Evolutionary conservation across 2,888 invertebrate species (phyloP), one percentile per base, ranked within the genome.

Genomic region (Chloroclysta siterata): DNA sequence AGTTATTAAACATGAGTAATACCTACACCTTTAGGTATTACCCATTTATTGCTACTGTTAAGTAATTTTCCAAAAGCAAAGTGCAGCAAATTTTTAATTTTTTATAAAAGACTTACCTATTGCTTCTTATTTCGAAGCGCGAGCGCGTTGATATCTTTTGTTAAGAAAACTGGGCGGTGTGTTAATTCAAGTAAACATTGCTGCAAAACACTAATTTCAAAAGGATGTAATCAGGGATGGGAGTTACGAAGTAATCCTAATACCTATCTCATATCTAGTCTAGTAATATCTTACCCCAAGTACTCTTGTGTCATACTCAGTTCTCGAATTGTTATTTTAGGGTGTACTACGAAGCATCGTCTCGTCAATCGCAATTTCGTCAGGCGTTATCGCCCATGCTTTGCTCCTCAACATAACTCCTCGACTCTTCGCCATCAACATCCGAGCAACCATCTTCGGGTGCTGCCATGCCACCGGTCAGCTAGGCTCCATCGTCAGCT

Each of bases 401-500:
- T 64, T 90, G 44, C 74, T 89, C 2, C 70, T 90, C 0, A 89
- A 80, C 65, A 80, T 90, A 22, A 89, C 88, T 2, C 87, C 90
- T 17, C 81, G 91, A 1, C 71, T 90, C 6, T 88, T 89, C 63
- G 87, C 89, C 2, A 83, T 83, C 29, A 88, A 88, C 55, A 78
- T 89, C 47, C 75, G 92, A 47, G 87, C 85, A 0, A 88, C 88
- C 0, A 68, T 84, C 2, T 73, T 85, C 7, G 92, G 91, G 2
- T 82, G 81, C 69, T 90, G 90, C 68, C 81, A 87, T 54, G 87
- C 90, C 6, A 69, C 78, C 3, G 90, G 88, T 0, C 87, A 90
- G 56, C 66, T 92, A 0, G 90, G 89, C 0, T 81, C 86, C 2
- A 85, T 89, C 17, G 68, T 84, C 64, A 83, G 87, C 65, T 88